Evolutionary conservation across 1,140 invertebrate species (phyloP), one percentile per base, ranked within the genome.

Genomic region (Microplitis mediator): DNA sequence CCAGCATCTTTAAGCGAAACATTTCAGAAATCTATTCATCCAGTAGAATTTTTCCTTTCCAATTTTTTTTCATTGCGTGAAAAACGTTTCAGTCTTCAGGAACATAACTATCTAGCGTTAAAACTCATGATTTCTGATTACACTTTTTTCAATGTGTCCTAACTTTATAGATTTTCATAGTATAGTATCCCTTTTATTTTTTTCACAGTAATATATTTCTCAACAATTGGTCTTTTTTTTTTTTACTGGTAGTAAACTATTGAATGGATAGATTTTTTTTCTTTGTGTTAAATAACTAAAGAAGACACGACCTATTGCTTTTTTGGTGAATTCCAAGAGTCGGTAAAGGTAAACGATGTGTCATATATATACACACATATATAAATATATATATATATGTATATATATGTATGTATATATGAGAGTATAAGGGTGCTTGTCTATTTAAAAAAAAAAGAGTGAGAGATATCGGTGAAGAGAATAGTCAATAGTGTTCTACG

Each of bases 241-340:
- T 63, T 71, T 71, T 31, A 64, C 64, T 71, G 36, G 69, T 4
- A 64, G 16, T 39, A 16, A 16, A 23, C 23, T 23, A 23, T 23
- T 23, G 23, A 23, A 23, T 23, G 23, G 23, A 23, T 23, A 11
- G 16, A 23, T 5, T 63, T 71, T 71, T 65, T 61, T 58, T 71
- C 64, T 45, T 45, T 45, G 39, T 45, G 39, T 45, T 45, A 3
- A 45, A 45, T 11, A 45, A 45, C 39, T 45, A 45, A 45, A 45
- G 39, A 45, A 45, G 45, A 32, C 32, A 31, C 23, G 16, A 5
- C 45, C 23, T 66, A 66, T 66, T 61, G 67, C 67, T 45, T 45
- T 61, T 64, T 65, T 36, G 62, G 61, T 71, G 16, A 71, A 71
- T 71, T 71, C 62, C 69, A 54, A 16, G 51, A 54, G 50, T 45